phyloP scores from a whole-genome alignment of 2,888 invertebrate genomes.

The Epistrophe eligans region DNA sequence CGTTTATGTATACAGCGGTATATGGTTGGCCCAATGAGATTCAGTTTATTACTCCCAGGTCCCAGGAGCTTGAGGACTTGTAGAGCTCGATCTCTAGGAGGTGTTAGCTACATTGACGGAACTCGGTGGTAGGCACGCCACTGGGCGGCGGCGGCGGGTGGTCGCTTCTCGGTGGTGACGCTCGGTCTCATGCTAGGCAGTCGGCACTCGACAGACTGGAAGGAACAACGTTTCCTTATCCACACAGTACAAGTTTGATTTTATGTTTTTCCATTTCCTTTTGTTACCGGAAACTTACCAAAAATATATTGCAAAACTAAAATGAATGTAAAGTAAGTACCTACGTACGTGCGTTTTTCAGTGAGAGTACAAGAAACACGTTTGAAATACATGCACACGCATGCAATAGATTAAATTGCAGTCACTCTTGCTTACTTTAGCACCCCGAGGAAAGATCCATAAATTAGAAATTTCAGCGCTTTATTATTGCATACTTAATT shows the following conservation, averaged over 20 bases:
- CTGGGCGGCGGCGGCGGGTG: neutral
- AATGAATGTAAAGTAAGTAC: neutral
- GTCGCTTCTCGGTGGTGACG: neutral
- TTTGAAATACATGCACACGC: neutral
- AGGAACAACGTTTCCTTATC: neutral
- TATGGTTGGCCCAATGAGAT: slow-evolving; percentile 54
- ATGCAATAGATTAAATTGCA: neutral
- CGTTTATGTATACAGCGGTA: slow-evolving; percentile 55
- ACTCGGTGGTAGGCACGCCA: neutral
- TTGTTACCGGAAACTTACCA: slow-evolving; percentile 4
- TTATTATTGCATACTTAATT: neutral
- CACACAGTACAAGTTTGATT: slow-evolving; percentile 4
- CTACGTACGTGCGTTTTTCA: neutral
- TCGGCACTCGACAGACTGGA: neutral
- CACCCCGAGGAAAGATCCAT: neutral
- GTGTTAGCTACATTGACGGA: slow-evolving; percentile 19
- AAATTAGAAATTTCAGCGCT: neutral
- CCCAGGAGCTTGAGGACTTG: slow-evolving; percentile 36
- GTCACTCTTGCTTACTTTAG: neutral
- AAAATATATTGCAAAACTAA: slow-evolving; percentile 3
- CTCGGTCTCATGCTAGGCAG: neutral
- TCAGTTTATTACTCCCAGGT: slow-evolving; percentile 68
- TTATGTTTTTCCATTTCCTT: slow-evolving; percentile 24
- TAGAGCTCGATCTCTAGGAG: neutral
- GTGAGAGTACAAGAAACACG: neutral